Base-by-base conservation (phyloP, 2,797 vertebrate species). In the Clarias platycephalus region DNA sequence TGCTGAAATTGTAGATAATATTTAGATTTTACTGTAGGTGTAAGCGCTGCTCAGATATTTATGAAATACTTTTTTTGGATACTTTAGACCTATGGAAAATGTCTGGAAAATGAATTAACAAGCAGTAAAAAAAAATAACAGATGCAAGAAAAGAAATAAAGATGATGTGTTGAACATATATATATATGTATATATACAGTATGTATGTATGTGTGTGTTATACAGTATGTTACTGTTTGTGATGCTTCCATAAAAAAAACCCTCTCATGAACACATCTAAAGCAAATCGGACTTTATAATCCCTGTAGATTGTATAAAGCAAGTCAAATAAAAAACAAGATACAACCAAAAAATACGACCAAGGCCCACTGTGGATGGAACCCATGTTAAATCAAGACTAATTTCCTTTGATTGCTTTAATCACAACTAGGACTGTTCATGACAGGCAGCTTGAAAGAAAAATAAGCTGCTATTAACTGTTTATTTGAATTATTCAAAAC, bases 1-100 rank as follows among this genome's bases (percentile, higher is more conserved):
- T 31, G 44, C 40, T 67, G 44, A 80, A 66, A 80, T 80, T 80
- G 18, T 31, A 66, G 28, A 80, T 66, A 16, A 20, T 64, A 22
- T 66, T 28, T 4, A 22, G n/a, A 49, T 66, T 64, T 49, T 49
- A 64, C 58, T 22, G 63, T 40, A 80, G n/a, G 66, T 18, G 20
- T 49, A 66, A 53, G 18, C 26, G 0, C 18, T 5, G 18, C 28
- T 53, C 16, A 53, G 44, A 4, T 20, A 53, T 28, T 66, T 28
- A 12, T 28, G 20, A 49, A 80, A 22, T 10, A 66, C 9, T 31
- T 49, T 20, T 37, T 20, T n/a, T 3, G 10, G 44, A 49, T 12
- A 40, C 1, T 57, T 75, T 28, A 26, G 44, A 15, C 24, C 13
- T 49, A 12, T 72, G 40, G 40, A 72, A 72, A 24, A 26, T 28